Base-by-base conservation (phyloP, 2,797 vertebrate species). In the Aulostomus chinensis region DNA sequence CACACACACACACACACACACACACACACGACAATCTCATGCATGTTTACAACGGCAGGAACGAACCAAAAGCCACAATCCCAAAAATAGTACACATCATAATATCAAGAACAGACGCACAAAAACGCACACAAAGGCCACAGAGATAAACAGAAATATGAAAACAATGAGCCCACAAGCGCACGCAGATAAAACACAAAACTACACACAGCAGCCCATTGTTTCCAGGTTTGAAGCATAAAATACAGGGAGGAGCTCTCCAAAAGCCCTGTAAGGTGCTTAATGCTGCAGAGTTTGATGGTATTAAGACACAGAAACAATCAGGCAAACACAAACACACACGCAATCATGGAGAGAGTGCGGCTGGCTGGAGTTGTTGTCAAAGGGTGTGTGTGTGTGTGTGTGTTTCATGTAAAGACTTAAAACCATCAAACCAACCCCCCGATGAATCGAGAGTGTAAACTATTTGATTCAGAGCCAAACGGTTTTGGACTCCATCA, bases 31-130 rank as follows among this genome's bases (percentile, higher is more conserved):
- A n/a, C n/a, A n/a, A n/a, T n/a, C n/a, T n/a, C n/a, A n/a, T n/a
- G n/a, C n/a, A n/a, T n/a, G n/a, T n/a, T n/a, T n/a, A n/a, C n/a
- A n/a, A n/a, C n/a, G n/a, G n/a, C n/a, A 33, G 46, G 48, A 62
- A 62, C 11, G 21, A 64, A 77, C 30, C 29, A 26, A 31, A 15
- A 26, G 46, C 29, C 47, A 20, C 14, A 29, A 18, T 18, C 45
- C 24, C 24, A 2, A 47, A 71, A 67, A 56, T 33, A 66, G 47
- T n/a, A 0, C 48, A 47, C 36, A 28, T 34, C 46, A 58, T 64
- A 38, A 61, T 64, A 72, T 53, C 35, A 35, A 28, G 8, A 34
- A 41, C 30, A 16, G 33, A 47, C 25, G 37, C 15, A 42, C 39
- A 42, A 4, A 28, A 1, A 10, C 11, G 13, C 49, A 54, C 39